Base-by-base conservation (phyloP, 2,888 invertebrate genomes). In the Rhingia rostrata region DNA sequence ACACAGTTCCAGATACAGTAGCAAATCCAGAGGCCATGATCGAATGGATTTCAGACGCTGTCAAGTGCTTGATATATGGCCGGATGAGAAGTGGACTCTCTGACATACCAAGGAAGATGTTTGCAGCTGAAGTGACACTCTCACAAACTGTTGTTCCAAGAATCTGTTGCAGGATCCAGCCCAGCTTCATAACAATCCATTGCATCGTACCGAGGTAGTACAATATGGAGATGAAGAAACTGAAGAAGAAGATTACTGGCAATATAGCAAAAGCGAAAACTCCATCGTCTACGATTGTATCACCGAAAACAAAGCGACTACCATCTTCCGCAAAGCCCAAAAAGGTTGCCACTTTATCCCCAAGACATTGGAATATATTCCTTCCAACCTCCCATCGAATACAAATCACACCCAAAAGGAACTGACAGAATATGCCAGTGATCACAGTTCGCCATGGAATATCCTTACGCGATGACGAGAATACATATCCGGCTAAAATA, bases 1-100 rank as follows among this genome's bases (percentile, higher is more conserved):
- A 92, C 0, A 98, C 97, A 0, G 97, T 95, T 93, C 97, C 97
- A 45, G 98, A 98, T 6, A 99, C 98, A 0, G 98, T 97, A 0
- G 98, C 97, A 91, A 98, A 98, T 4, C 99, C 99, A 0, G 97
- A 96, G 0, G 97, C 94, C 97, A 99, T 97, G 10, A 99, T 94
- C 0, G 98, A 95, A 90, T 98, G 98, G 0, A 99, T 91, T 92
- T 99, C 99, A 0, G 98, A 98, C 35, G 94, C 93, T 0, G 99
- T 99, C 90, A 99, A 83, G 39, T 88, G 91, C n/a, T 93, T 90
- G 7, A 99, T 91, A 88, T 98, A 98, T 0, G 98, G 98, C 88
- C 96, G 95, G 72, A 99, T 95, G 70, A 99, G 90, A 56, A 99
- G 91, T 0, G 97, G 96, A 3, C 98, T 96, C 92, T 99, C 99